Base-by-base conservation (phyloP, 2,888 invertebrate genomes). In the Mamestra brassicae region DNA sequence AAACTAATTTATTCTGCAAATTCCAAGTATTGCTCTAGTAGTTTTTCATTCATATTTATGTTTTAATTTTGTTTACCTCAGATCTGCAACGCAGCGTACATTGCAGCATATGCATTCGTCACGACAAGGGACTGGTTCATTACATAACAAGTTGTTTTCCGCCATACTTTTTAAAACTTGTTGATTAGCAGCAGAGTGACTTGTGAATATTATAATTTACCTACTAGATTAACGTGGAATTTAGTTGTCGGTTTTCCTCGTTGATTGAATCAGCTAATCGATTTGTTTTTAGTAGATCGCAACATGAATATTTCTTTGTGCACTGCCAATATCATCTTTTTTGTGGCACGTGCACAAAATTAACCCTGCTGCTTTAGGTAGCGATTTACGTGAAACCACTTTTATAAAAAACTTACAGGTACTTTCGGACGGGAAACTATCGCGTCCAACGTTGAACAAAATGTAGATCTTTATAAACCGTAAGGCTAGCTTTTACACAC, bases 141-240 rank as follows among this genome's bases (percentile, higher is more conserved):
- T 73, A 45, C 65, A 69, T 66, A 62, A 74, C 13, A 47, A 42
- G 36, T 58, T 34, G 47, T 69, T 83, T 71, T 68, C 55, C 52
- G 57, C 3, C n/a, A 54, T 47, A 54, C 50, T 66, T 63, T n/a
- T 50, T 68, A n/a, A 54, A 36, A 45, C 15, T 26, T 61, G 67
- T 78, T 45, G 36, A 54, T 76, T 52, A 64, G 57, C 38, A 70
- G 52, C 55, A 47, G n/a, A 17, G 52, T 61, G 36, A 58, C 15
- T 65, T 54, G 45, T 57, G 36, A 57, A 55, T 64, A 57, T 65
- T 15, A 34, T 36, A n/a, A 36, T 13, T 42, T 13, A 13, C n/a
- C 62, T 63, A 15, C 8, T 42, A 26, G 15, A 15, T 62, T 42
- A 26, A 10, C 50, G 36, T 36, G 26, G 13, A 26, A 54, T 36